phyloP scores from a whole-genome alignment of 2,797 vertebrate genomes.

The Serranus cabrilla region DNA sequence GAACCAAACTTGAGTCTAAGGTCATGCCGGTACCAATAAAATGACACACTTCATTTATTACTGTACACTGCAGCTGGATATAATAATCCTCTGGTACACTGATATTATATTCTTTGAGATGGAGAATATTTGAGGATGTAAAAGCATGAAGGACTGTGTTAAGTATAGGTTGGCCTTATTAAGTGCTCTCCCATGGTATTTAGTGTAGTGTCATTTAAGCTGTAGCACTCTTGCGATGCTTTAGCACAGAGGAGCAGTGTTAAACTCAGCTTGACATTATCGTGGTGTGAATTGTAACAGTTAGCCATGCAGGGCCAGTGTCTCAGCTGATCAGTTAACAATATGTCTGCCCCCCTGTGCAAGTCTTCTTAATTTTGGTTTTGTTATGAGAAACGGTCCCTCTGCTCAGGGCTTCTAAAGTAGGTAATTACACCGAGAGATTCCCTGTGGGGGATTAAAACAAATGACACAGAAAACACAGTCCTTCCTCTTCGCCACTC shows the following conservation, averaged over 20 bases:
- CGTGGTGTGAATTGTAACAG: conserved; percentile 21
- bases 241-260: conserved; percentile 2
- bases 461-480: conserved; percentile 79
- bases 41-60: conserved; percentile 25
- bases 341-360: conserved; percentile 41
- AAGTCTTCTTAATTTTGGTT: conserved; percentile 68
- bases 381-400: conserved; percentile 75
- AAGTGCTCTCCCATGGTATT: conserved; percentile 44
- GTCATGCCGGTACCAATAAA: background rate
- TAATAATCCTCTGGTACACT: conserved; percentile 8
- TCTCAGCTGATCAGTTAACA: conserved; percentile 71
- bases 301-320: conserved; percentile 21
- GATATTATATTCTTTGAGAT: conserved; percentile 11
- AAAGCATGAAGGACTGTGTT: conserved; percentile 13
- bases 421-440: conserved; percentile 82
- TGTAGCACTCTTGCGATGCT: conserved; percentile 3
- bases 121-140: conserved; percentile 5
- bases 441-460: conserved; percentile 79
- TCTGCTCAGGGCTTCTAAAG: conserved; percentile 69
- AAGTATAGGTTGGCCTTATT: conserved; percentile 47
- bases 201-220: conserved; percentile 45
- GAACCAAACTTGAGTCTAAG: conserved; percentile 5
- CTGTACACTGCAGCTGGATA: conserved; percentile 4
- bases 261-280: conserved; percentile 45
- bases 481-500: conserved; percentile 52